Evolutionary conservation across 1,140 invertebrate species (phyloP), one percentile per base, ranked within the genome.

Genomic region (Meloidogyne exigua): DNA sequence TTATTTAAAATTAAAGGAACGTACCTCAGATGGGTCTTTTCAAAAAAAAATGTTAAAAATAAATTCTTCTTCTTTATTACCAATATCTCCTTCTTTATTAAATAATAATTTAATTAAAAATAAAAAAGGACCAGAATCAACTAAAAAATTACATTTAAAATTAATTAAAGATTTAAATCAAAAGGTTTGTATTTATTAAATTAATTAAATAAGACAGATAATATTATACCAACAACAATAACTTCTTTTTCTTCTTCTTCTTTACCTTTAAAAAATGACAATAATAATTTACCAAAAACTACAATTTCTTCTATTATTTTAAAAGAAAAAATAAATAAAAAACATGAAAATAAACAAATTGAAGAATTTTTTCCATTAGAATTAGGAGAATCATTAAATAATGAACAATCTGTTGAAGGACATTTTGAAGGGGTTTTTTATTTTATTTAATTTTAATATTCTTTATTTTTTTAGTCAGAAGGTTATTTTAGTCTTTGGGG

Each of bases 401-500:
- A 25, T 13, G 42, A 64, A 28, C 36, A n/a, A 2, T 70, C 68
- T 25, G 26, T 23, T 28, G 71, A 73, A 36, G 71, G 65, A 25
- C 71, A 28, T 23, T 73, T 73, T 63, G 71, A 73, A n/a, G 71
- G 71, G 71, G 44, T 72, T 63, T 32, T 32, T 26, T 72, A 72
- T 4, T 26, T 26, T 39, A 39, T 5, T 36, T 10, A 39, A 10
- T 57, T 36, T 39, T 71, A 49, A 23, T 4, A 10, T 68, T n/a
- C n/a, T n/a, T n/a, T 68, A 39, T 9, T 67, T 18, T 2, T 80
- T 80, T 72, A 81, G 62, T 76, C 82, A 72, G 70, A 79, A 23
- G 44, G 73, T n/a, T 86, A 77, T 70, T 86, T 86, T 77, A 85
- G 82, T n/a, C 75, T 79, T 21, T 86, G 85, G 85, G 79, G 72